phyloP scores from a whole-genome alignment of 2,113 vertebrate species.

The Notiomystis cincta region DNA sequence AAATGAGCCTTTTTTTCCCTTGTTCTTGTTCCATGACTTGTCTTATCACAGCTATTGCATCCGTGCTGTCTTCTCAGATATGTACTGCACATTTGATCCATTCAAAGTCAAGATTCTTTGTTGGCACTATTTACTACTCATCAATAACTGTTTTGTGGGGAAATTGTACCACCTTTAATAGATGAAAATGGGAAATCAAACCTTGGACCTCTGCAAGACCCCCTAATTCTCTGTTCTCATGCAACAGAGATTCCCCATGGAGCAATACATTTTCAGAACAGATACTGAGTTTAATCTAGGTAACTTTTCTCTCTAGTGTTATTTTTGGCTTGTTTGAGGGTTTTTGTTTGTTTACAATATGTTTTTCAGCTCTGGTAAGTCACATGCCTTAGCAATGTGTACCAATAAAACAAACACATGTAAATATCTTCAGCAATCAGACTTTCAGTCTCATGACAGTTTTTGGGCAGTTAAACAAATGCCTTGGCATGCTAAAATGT shows the following conservation, averaged over 20 bases:
- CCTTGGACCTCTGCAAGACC: background rate
- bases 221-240: background rate
- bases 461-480: conserved; percentile 26
- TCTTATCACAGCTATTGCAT: background rate
- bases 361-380: background rate
- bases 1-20: background rate
- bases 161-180: background rate
- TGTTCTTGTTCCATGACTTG: background rate
- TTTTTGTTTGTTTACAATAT: conserved; percentile 8
- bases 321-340: background rate
- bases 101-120: background rate
- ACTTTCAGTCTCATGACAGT: background rate
- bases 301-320: background rate
- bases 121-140: background rate
- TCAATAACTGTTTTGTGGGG: background rate
- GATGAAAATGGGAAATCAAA: background rate
- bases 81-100: background rate
- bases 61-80: background rate
- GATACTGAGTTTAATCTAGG: background rate
- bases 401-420: background rate
- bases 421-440: background rate
- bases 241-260: background rate
- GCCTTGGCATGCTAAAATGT: background rate
- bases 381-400: background rate
- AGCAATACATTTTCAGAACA: background rate